phyloP scores from a whole-genome alignment of 2,113 vertebrate species.

The Gymnobelideus leadbeateri region DNA sequence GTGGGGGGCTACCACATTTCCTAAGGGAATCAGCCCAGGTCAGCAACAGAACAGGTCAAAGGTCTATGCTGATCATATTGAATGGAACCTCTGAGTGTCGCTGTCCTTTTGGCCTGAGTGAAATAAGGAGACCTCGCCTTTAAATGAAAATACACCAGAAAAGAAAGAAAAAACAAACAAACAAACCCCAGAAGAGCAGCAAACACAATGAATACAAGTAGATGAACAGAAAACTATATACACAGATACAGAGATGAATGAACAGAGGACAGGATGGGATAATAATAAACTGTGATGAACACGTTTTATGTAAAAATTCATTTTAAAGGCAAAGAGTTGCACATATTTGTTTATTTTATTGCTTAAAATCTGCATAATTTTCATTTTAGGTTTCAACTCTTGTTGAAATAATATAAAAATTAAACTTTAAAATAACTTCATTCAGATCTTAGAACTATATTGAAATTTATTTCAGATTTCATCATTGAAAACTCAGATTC shows the following conservation, averaged over 20 bases:
- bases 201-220: neutral
- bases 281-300: neutral
- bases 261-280: neutral
- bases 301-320: neutral
- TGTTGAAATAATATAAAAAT: neutral
- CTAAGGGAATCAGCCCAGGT: neutral
- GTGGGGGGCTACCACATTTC: neutral
- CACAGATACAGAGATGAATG: neutral
- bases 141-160: neutral
- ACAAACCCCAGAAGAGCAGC: neutral
- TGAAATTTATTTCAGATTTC: constrained; percentile 88
- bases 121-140: neutral
- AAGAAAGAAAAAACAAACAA: neutral
- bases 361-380: neutral
- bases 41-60: neutral
- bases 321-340: neutral
- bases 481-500: constrained; percentile 94
- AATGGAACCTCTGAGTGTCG: neutral
- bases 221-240: neutral
- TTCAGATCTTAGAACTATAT: neutral
- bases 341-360: neutral
- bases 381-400: neutral
- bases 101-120: neutral
- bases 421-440: neutral
- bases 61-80: neutral